A percentile compares a stretch with the other conserved stretches of the same genome.
Conservation (phyloP, 2,113 vertebrate species). For the sheep (Ovis aries) region DNA sequence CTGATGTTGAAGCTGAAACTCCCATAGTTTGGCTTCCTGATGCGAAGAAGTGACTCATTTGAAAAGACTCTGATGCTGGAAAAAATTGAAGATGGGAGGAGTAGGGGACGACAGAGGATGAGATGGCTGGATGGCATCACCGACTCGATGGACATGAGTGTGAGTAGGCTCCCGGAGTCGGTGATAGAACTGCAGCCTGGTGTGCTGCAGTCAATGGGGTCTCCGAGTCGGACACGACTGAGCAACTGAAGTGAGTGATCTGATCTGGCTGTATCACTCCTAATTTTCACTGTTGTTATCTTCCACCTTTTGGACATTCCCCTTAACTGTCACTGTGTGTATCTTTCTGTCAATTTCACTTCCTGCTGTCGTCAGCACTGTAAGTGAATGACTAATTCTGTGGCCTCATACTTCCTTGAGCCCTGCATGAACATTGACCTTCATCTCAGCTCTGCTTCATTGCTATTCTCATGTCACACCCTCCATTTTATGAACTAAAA, state of each 20-base stretch:
- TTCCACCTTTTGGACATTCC: background rate
- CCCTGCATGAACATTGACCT: background rate
- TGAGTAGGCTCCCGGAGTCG: background rate
- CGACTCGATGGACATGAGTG: background rate
- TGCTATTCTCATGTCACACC: background rate
- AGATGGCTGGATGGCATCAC: background rate
- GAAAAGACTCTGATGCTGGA: background rate
- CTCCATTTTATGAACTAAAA: background rate
- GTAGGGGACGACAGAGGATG: background rate
- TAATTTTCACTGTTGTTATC: background rate
- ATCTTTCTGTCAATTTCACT: background rate
- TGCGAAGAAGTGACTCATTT: background rate
- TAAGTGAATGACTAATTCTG: background rate
- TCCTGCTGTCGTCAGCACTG: background rate
- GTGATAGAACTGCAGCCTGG: background rate
- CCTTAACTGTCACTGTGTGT: background rate
- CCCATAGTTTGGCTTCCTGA: background rate
- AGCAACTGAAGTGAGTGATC: background rate
- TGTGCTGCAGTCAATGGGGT: fast-evolving
- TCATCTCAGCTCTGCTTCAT: background rate
- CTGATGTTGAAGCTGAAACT: background rate
- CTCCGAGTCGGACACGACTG: background rate
- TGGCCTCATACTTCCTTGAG: background rate
- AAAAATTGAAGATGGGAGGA: background rate
- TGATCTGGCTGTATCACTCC: background rate